Percentiles rank a stretch among this genome's conserved stretches.
Conservation (phyloP, 2,113 vertebrate species). For the Bos taurus region DNA sequence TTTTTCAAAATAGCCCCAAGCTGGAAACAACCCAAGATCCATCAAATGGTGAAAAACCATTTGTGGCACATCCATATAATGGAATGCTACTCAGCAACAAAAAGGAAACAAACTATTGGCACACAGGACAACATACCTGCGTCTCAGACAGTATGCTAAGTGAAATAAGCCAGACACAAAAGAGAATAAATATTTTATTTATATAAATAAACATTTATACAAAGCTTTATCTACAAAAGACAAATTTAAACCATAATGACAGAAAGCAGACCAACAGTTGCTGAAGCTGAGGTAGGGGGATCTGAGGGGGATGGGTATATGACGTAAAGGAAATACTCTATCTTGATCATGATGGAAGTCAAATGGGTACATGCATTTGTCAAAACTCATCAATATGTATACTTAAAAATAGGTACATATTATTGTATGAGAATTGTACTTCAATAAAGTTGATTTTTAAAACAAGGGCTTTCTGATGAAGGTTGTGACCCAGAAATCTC, state of each 20-base stretch:
- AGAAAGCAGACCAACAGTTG: slow-evolving; percentile 20
- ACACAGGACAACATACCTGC: not conserved
- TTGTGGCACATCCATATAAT: not conserved
- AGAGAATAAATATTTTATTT: slow-evolving; percentile 13
- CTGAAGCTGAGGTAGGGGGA: not conserved
- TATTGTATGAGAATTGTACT: not conserved
- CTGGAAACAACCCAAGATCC: not conserved
- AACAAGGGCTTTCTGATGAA: not conserved
- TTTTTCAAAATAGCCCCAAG: slow-evolving; percentile 14
- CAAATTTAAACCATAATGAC: not conserved
- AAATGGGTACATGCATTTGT: not conserved
- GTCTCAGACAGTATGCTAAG: not conserved
- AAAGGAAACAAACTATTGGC: not conserved
- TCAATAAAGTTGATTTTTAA: not conserved
- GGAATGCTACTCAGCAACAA: not conserved
- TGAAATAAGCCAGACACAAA: slow-evolving; percentile 33
- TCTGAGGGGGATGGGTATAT: not conserved
- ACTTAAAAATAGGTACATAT: not conserved
- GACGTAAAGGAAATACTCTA: not conserved
- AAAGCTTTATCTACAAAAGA: slow-evolving; percentile 11
- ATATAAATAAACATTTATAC: not conserved
- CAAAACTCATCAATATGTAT: not conserved
- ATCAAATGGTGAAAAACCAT: not conserved
- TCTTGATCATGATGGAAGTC: not conserved
- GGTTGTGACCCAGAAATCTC: not conserved